Evolutionary conservation across 2,797 vertebrate genomes (phyloP).

Genomic region (Alca torda): DNA sequence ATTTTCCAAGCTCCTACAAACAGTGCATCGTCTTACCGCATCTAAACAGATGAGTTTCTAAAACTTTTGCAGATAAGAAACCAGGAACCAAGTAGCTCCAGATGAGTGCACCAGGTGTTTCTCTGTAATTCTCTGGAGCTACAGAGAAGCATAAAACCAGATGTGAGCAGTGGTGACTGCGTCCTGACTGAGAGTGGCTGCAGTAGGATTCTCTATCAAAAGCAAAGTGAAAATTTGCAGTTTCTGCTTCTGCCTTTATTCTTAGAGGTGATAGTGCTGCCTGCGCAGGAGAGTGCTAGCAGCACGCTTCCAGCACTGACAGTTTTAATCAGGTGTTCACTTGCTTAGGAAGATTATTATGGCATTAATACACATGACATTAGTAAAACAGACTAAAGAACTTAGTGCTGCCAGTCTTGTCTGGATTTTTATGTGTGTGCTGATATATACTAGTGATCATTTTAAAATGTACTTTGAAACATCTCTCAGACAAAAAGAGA

Average conservation of each 20-base stretch:
- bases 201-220: not conserved
- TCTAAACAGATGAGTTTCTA: not conserved
- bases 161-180: not conserved
- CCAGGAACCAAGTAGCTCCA: not conserved
- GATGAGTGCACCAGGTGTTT: not conserved
- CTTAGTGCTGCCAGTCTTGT: constrained; percentile 8
- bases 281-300: not conserved
- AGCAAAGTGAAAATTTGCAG: not conserved
- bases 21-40: not conserved
- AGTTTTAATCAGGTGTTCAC: not conserved
- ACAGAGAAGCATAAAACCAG: constrained; percentile 14
- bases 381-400: constrained; percentile 9
- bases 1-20: not conserved
- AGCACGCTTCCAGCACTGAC: not conserved
- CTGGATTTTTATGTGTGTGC: not conserved
- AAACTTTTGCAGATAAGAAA: not conserved
- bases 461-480: not conserved
- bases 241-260: not conserved
- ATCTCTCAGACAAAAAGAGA: not conserved
- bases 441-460: not conserved
- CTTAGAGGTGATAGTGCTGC: not conserved
- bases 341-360: constrained; percentile 13
- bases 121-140: not conserved
- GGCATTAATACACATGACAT: not conserved
- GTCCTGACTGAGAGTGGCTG: not conserved